Evolutionary conservation across 1,140 invertebrate species (phyloP), one percentile per base, ranked within the genome.

Genomic region (Piezodorus guildinii): DNA sequence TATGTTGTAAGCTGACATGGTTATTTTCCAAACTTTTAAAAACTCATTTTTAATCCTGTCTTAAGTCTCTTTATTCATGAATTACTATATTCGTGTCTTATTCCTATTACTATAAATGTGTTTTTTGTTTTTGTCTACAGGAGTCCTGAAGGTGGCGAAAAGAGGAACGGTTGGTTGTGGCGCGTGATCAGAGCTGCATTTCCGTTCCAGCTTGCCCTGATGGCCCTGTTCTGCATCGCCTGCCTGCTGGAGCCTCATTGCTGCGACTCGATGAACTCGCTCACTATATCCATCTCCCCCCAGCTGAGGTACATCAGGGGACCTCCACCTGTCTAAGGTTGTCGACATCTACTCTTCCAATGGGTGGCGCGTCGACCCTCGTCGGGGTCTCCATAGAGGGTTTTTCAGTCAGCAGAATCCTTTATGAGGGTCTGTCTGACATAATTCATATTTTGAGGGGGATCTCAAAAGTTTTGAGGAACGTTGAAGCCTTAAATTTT

Each of bases 231-330:
- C 51, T 86, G 88, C 64, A 82, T 90, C 25, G 87, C 87, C 4
- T 92, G 86, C 74, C 78, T 91, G 15, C 78, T 92, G 66, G 90
- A 92, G 70, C 83, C 82, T 4, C 80, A 86, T 44, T 92, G 90
- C 73, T 92, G 90, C 74, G 90, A 94, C 72, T 81, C 85, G 15
- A 79, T 90, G 63, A 91, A 93, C 76, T 90, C 87, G 61, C 80
- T 93, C 65, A 85, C 84, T 27, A 79, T 88, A 69, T 90, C 87
- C 0, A 77, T 94, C 21, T 85, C 86, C 4, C 90, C 90, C 2
- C 89, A 93, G 71, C 75, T 94, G 63, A 83, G 87, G 56, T 93
- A 93, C 69, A 82, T 91, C 9, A 81, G 85, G 52, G 90, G 91
- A 66, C 89, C 90, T 19, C 91, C 91, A 39, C 90, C 91, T 0